Conservation (phyloP, 2,797 vertebrate genomes). For the Spea hammondii region DNA sequence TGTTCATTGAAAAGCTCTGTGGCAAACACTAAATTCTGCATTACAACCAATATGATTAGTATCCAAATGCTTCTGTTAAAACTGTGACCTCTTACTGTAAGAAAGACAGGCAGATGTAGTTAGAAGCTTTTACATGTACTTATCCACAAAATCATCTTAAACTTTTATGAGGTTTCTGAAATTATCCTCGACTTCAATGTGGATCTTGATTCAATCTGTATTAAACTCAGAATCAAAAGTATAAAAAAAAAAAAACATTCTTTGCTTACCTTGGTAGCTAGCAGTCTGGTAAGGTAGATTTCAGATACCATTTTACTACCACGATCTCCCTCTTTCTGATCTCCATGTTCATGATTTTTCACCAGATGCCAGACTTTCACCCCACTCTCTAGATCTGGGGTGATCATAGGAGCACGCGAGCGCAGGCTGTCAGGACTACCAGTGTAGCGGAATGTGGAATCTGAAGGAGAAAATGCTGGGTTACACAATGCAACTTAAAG, state of each 20-base stretch:
- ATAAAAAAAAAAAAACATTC: background rate
- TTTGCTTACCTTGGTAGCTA: constrained; percentile 86
- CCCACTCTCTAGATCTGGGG: constrained; percentile 93
- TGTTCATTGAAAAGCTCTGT: no score
- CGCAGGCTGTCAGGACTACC: constrained; percentile 96
- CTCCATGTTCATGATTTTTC: constrained; percentile 96
- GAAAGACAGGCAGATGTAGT: no score
- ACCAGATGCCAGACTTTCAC: constrained; percentile 98
- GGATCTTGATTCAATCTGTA: no score
- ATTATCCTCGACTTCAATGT: no score
- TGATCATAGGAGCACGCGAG: constrained; percentile 96
- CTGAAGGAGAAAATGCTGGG: constrained; percentile 60
- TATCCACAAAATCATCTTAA: no score
- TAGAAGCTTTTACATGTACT: no score
- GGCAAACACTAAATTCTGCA: no score
- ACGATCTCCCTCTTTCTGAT: constrained; percentile 96
- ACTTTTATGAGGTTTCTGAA: no score
- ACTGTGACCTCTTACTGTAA: no score
- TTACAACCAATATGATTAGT: no score
- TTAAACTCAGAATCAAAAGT: no score
- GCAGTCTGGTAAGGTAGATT: constrained; percentile 93
- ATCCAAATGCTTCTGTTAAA: no score
- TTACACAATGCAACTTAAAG: background rate
- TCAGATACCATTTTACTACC: constrained; percentile 99
- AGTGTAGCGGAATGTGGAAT: constrained; percentile 94